Evolutionary conservation across 2,797 vertebrate genomes (phyloP).

Genomic region (Caiman crocodilus): DNA sequence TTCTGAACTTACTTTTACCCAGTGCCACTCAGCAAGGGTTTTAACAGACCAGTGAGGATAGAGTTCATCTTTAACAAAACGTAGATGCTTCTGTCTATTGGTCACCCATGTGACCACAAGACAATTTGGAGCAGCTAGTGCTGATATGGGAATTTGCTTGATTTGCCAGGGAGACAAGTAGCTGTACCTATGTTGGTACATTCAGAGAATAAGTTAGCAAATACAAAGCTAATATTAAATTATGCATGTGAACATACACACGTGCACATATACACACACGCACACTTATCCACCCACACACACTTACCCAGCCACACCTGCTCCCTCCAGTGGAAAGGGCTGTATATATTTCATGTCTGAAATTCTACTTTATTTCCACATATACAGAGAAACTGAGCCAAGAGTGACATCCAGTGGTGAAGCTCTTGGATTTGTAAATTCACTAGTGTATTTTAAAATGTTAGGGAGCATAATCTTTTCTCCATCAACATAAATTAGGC

Average conservation of each 20-base stretch:
- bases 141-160: conserved; percentile 87
- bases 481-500: background rate
- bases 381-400: conserved; percentile 6
- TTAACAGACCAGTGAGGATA: conserved; percentile 93
- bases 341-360: background rate
- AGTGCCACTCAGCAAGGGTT: conserved; percentile 91
- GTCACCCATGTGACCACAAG: conserved; percentile 96
- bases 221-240: background rate
- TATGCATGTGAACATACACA: background rate
- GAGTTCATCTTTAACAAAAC: conserved; percentile 91
- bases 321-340: background rate
- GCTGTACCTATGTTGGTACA: conserved; percentile 84
- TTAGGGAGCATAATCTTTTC: background rate
- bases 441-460: background rate
- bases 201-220: conserved; percentile 34
- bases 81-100: conserved; percentile 91
- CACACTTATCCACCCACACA: too few relatives aligned
- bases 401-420: conserved; percentile 81
- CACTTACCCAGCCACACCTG: too few relatives aligned
- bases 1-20: conserved; percentile 91
- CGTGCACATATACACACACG: too few relatives aligned
- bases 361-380: accelerated
- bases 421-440: background rate
- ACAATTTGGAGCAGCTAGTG: conserved; percentile 85
- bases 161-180: conserved; percentile 89